Evolutionary conservation across 2,888 invertebrate species (phyloP).

Genomic region (Crossocerus cetratus): DNA sequence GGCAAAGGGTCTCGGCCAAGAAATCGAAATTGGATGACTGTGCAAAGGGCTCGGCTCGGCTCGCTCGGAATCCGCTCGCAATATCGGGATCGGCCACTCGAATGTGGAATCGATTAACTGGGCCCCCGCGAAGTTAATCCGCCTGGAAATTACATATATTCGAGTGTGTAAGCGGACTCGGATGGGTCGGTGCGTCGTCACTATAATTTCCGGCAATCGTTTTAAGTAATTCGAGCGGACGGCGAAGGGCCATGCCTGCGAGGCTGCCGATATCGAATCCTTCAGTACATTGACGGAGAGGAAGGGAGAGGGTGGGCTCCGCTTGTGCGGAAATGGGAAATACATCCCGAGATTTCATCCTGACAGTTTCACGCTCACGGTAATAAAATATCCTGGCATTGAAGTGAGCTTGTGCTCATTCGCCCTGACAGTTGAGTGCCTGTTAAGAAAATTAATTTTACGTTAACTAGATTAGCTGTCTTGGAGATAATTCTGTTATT

Average conservation of each 20-base stretch:
- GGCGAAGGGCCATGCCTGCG: neutral
- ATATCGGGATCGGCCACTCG: neutral
- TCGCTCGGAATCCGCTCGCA: neutral
- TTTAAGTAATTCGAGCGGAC: neutral
- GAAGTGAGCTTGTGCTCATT: no score
- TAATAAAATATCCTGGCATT: constrained; percentile 18
- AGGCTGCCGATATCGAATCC: constrained; percentile 38
- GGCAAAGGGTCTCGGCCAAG: neutral
- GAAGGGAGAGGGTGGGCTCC: neutral
- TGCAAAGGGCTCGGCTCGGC: neutral
- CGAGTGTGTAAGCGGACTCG: neutral
- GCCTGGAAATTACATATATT: constrained; percentile 1
- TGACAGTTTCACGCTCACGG: constrained; percentile 23
- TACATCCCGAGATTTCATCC: constrained; percentile 40
- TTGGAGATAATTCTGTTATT: neutral
- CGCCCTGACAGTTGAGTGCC: no score
- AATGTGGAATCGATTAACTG: neutral
- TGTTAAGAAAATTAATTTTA: no score
- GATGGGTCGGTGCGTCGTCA: neutral
- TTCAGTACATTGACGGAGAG: constrained; percentile 33
- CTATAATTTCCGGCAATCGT: constrained; percentile 6
- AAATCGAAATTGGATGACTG: neutral
- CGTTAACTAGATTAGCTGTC: no score
- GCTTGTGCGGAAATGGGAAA: constrained; percentile 28
- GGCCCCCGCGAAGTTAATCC: neutral